These are phyloP conservation scores for Incurvaria masculella DNA, from an alignment of 2,888 invertebrate genomes.

Conservation along the genomic window DNA sequence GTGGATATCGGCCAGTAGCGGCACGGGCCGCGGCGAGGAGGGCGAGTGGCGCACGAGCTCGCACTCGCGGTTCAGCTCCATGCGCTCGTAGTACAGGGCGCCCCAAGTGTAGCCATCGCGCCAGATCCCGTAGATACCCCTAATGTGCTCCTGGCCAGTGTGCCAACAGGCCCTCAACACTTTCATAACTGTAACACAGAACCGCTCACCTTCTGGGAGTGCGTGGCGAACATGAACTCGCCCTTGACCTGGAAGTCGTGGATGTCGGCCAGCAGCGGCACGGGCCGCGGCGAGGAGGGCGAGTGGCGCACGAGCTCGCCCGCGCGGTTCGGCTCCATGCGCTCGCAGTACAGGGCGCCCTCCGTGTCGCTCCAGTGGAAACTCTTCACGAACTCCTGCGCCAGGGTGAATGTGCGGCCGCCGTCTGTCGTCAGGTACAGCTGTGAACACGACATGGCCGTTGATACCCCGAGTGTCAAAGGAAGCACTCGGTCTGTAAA, in stretches of 20 bases:
- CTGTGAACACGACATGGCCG: conserved; percentile 53
- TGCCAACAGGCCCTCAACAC: no score
- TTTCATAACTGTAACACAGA: no score
- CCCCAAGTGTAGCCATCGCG: conserved; percentile 17
- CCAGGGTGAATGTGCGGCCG: conserved; percentile 65
- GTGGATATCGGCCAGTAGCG: conserved; percentile 65
- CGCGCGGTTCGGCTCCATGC: conserved; percentile 49
- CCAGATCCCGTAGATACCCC: conserved; percentile 80
- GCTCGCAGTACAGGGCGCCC: background rate
- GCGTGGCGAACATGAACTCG: conserved; percentile 83
- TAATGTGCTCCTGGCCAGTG: conserved; percentile 74
- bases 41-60: conserved; percentile 71
- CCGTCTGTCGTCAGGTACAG: conserved; percentile 74
- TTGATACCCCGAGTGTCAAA: no score
- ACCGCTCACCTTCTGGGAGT: no score
- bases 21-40: conserved; percentile 53
- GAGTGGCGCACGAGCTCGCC: conserved; percentile 70
- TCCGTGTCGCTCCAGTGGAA: conserved; percentile 61
- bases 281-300: conserved; percentile 54
- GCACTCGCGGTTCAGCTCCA: conserved; percentile 59
- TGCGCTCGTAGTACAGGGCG: background rate
- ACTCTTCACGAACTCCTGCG: conserved; percentile 73
- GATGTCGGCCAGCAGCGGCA: conserved; percentile 62
- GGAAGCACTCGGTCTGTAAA: no score
- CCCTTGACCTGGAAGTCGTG: conserved; percentile 81